These are phyloP conservation scores for Cydia pomonella DNA, from an alignment of 1,140 invertebrate genomes.

Conservation along the genomic window DNA sequence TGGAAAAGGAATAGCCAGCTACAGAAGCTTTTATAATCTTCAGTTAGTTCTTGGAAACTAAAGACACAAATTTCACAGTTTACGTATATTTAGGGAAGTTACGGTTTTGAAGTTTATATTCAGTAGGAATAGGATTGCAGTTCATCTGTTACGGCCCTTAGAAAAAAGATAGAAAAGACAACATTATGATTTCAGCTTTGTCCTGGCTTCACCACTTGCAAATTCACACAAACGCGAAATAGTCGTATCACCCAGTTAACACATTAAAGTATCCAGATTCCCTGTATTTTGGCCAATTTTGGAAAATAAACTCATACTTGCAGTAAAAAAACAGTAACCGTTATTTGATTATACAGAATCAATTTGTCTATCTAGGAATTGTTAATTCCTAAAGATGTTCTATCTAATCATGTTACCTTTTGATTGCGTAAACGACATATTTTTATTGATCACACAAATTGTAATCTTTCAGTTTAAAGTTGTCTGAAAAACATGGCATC, in stretches of 20 bases:
- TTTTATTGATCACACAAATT: no score
- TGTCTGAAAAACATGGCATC: neutral
- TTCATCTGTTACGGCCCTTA: neutral
- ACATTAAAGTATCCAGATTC: conserved; percentile 28
- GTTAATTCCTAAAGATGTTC: no score
- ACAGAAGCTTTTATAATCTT: no score
- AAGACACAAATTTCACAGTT: no score
- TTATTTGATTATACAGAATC: no score
- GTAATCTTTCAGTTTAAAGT: no score
- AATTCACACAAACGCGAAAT: neutral
- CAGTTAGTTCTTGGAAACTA: no score
- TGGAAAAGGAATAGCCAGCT: no score
- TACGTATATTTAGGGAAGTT: neutral
- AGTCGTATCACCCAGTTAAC: conserved; percentile 1
- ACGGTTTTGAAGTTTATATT: neutral
- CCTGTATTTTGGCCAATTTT: conserved; percentile 9
- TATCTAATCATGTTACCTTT: no score
- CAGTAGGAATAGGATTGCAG: neutral
- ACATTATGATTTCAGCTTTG: neutral
- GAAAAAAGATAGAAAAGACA: neutral
- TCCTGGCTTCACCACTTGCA: conserved; percentile 10
- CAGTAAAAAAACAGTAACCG: no score
- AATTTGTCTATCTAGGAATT: no score
- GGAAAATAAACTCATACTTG: conserved; percentile 9
- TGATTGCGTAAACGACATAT: no score